Percentiles rank a stretch among this genome's conserved stretches.
Evolutionary conservation across 1,140 invertebrate genomes (phyloP).

Genomic region (Eriocheir sinensis): DNA sequence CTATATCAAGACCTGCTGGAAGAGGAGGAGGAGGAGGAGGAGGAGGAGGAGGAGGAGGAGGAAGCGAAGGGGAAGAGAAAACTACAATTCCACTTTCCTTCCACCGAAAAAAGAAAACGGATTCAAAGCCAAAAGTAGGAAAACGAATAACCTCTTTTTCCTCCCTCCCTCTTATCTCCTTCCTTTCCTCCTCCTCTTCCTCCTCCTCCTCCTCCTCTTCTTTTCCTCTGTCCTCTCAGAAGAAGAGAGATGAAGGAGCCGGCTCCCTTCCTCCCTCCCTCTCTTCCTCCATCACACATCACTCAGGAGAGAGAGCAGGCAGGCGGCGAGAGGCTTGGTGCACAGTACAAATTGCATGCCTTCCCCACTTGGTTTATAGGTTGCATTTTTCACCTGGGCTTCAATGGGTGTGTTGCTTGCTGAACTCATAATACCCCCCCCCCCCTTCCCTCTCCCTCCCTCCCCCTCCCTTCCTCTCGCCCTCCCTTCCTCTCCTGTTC

Average conservation of each 20-base stretch:
- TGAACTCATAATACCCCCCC: too few species aligned
- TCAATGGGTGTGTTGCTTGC: too few species aligned
- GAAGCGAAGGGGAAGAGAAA: neutral
- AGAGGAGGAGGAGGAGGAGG: neutral
- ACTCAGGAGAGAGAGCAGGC: too few species aligned
- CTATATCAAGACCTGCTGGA: neutral
- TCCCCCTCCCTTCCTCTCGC: too few species aligned
- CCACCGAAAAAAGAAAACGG: neutral
- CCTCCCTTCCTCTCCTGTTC: too few species aligned
- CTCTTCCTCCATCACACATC: too few species aligned
- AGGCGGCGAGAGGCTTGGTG: too few species aligned
- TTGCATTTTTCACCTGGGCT: too few species aligned
- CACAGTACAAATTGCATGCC: too few species aligned
- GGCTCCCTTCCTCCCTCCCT: neutral
- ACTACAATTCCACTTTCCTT: neutral
- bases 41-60: neutral
- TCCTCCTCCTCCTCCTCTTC: neutral
- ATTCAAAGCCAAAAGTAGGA: neutral
- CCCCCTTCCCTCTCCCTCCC: too few species aligned
- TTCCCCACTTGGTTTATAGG: too few species aligned
- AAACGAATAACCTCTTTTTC: neutral
- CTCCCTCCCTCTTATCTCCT: neutral
- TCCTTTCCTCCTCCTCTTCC: slow-evolving; percentile 23
- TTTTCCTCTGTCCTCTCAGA: neutral
- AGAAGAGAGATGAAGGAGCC: neutral